Evolutionary conservation across 2,888 invertebrate genomes (phyloP), one percentile per base, ranked within the genome.

Genomic region (Drosophila subquinaria): DNA sequence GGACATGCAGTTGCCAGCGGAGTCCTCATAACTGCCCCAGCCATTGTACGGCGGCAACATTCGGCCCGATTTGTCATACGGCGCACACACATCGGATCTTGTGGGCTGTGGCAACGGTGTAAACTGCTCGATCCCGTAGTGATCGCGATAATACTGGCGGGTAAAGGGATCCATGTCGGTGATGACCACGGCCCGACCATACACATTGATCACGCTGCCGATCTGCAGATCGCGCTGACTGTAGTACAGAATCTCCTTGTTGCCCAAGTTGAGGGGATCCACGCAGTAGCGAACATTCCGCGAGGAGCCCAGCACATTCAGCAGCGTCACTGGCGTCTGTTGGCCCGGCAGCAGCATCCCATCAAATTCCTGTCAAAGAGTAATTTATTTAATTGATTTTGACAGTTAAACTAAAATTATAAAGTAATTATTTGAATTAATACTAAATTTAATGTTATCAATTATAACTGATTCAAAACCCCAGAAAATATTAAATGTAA

Each of bases 1-100:
- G 0, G 95, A 95, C 63, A 95, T 94, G 89, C 98, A 98, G 90
- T 97, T 98, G 80, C 96, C 96, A 3, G 97, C 96, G 0, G 98
- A 97, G 90, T 98, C 98, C 71, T 97, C 97, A 89, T 97, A 96
- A 0, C 95, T 95, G 0, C 98, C 98, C 93, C 95, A 97, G 3
- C 98, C 98, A 90, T 98, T 98, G 95, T 97, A 98, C 0, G 98
- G 97, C 0, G 98, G 98, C 47, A 96, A 89, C 76, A 86, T 77
- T 3, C 91, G 81, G 11, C 91, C 81, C 1, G 77, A 77, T 23
- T 77, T 77, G 23, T 77, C 77, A 15, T 77, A 77, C 23, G 77
- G 73, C 43, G 74, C 66, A 35, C 82, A 87, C 2, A 88, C 82
- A 27, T 90, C 89, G 2, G 80, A 77, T 36, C 89, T 77, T 3